Evolutionary conservation across 2,797 vertebrate genomes (phyloP).

Genomic region (Phylloscopus collybita): DNA sequence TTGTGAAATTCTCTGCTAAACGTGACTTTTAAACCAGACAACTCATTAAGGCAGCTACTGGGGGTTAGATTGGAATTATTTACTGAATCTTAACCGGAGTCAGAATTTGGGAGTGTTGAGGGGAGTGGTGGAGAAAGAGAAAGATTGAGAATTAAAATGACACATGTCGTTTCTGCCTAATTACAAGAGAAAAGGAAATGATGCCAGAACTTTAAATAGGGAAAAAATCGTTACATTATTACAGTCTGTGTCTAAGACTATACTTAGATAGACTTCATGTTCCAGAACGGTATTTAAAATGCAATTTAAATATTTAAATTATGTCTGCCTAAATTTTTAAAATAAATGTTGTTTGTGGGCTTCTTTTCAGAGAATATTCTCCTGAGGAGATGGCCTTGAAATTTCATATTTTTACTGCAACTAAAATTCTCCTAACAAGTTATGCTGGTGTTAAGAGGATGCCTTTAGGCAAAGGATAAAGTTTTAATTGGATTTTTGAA

Average conservation of each 20-base stretch:
- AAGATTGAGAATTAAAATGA: slow-evolving; percentile 9
- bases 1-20: not conserved
- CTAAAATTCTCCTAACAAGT: not conserved
- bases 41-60: not conserved
- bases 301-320: slow-evolving; percentile 23
- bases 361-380: not conserved
- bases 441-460: not conserved
- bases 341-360: not conserved
- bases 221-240: not conserved
- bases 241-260: not conserved
- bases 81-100: slow-evolving; percentile 1
- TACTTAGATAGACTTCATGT: not conserved
- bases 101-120: not conserved
- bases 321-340: slow-evolving; percentile 12
- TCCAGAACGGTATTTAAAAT: not conserved
- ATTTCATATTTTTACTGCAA: not conserved
- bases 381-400: not conserved
- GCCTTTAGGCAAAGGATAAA: not conserved
- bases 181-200: slow-evolving; percentile 25
- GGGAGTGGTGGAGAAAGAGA: not conserved
- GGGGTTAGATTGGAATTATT: not conserved
- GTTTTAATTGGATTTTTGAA: slow-evolving; percentile 42
- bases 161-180: slow-evolving; percentile 5
- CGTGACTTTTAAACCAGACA: slow-evolving; percentile 32
- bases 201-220: slow-evolving; percentile 19